Conservation (phyloP, 2,797 vertebrate genomes). For the Rhynchonycteris naso region DNA sequence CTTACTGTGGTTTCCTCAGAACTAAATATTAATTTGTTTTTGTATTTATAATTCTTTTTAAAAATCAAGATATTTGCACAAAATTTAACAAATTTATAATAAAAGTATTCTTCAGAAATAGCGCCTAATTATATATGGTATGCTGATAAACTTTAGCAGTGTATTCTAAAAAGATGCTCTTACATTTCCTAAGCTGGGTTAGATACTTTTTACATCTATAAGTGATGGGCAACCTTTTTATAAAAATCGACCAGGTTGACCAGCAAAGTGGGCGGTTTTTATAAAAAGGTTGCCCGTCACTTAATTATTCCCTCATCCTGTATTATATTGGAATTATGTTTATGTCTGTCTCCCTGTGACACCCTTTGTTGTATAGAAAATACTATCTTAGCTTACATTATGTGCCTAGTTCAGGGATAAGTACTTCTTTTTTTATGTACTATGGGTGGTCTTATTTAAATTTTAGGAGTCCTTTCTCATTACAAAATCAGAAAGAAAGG, state of each 20-base stretch:
- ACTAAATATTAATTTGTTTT: slow-evolving; percentile 15
- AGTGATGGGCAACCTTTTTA: no score
- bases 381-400: neutral
- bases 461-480: slow-evolving; percentile 3
- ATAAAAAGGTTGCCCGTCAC: no score
- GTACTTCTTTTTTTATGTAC: neutral
- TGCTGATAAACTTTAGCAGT: neutral
- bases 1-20: neutral
- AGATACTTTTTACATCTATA: neutral
- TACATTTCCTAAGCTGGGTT: neutral
- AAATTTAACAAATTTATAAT: neutral
- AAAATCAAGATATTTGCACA: neutral
- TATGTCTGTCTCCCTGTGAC: neutral
- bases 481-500: neutral
- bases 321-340: neutral
- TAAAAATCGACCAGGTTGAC: no score
- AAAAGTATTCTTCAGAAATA: slow-evolving; percentile 28
- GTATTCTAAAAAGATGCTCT: neutral
- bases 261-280: no score
- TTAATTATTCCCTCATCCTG: neutral
- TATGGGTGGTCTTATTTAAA: neutral
- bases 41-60: neutral
- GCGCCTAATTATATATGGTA: neutral
- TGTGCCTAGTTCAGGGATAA: neutral
- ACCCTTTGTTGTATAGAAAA: neutral